These are phyloP conservation scores for Micropoecilia bifurca DNA, from an alignment of 2,797 vertebrate genomes.

Conservation along the genomic window DNA sequence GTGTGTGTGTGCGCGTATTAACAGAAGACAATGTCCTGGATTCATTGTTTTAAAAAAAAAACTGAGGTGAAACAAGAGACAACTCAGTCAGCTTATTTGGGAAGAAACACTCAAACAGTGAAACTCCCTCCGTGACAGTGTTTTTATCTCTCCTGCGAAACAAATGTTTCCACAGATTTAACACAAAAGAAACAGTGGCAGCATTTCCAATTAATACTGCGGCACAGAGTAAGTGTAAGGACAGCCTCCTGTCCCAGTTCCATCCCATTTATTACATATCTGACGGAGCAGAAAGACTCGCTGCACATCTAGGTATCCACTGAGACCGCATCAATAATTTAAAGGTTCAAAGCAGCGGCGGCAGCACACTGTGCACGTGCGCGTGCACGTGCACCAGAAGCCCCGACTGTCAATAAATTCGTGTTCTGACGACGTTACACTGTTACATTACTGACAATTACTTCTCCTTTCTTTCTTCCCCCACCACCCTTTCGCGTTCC, in stretches of 20 bases:
- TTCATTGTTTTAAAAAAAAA: constrained; percentile 39
- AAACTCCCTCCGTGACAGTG: constrained; percentile 10
- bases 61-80: constrained; percentile 57
- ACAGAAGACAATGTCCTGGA: constrained; percentile 62
- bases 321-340: constrained; percentile 84
- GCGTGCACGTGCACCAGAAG: constrained; percentile 18
- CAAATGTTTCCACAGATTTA: constrained; percentile 1
- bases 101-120: constrained; percentile 43
- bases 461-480: background rate
- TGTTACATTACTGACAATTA: background rate
- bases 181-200: background rate
- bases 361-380: constrained; percentile 47
- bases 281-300: constrained; percentile 34
- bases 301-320: constrained; percentile 64
- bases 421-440: background rate
- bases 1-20: background rate
- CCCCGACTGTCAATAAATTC: constrained; percentile 6
- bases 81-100: constrained; percentile 36
- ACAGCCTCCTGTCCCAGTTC: constrained; percentile 12
- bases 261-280: constrained; percentile 35
- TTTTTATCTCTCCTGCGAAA: background rate
- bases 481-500: background rate
- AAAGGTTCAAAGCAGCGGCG: constrained; percentile 84
- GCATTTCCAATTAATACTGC: constrained; percentile 13
- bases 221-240: constrained; percentile 8